Percentiles rank a stretch among this genome's conserved stretches.
These are phyloP conservation scores for Hydraecia micacea DNA, from an alignment of 2,888 invertebrate genomes.

Conservation along the genomic window DNA sequence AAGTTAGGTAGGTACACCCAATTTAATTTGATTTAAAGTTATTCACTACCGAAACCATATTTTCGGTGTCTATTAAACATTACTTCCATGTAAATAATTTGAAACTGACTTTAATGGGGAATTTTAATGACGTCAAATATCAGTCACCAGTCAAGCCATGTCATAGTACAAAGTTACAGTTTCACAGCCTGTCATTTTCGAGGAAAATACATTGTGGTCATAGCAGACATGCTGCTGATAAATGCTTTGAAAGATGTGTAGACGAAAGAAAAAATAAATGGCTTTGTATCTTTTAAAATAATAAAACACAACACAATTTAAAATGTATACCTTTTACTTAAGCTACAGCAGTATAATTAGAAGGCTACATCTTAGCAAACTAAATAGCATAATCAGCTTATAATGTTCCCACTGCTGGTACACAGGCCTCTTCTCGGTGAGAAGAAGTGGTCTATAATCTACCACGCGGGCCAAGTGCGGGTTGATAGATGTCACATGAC, in stretches of 20 bases:
- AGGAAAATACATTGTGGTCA: slow-evolving; percentile 22
- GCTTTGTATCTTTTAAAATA: background rate
- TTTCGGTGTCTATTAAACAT: background rate
- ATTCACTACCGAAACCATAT: background rate
- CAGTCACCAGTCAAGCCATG: slow-evolving; percentile 17
- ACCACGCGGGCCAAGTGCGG: too few species aligned
- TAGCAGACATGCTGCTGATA: background rate
- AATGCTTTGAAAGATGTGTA: background rate
- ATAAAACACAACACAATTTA: background rate
- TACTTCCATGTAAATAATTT: background rate
- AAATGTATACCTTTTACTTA: background rate
- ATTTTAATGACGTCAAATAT: slow-evolving; percentile 42
- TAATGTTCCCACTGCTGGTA: background rate
- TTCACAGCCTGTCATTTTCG: slow-evolving; percentile 24
- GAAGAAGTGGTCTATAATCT: background rate
- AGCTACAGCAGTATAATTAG: background rate
- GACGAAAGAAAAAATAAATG: background rate
- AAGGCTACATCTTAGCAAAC: background rate
- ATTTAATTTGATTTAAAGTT: background rate
- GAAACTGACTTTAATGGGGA: slow-evolving; percentile 9
- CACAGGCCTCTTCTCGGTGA: background rate
- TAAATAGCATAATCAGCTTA: background rate
- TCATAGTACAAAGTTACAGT: slow-evolving; percentile 34
- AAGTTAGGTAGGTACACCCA: background rate
- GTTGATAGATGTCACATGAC: too few species aligned